Conservation (phyloP, 2,113 vertebrate genomes). For the Phrynosoma platyrhinos region DNA sequence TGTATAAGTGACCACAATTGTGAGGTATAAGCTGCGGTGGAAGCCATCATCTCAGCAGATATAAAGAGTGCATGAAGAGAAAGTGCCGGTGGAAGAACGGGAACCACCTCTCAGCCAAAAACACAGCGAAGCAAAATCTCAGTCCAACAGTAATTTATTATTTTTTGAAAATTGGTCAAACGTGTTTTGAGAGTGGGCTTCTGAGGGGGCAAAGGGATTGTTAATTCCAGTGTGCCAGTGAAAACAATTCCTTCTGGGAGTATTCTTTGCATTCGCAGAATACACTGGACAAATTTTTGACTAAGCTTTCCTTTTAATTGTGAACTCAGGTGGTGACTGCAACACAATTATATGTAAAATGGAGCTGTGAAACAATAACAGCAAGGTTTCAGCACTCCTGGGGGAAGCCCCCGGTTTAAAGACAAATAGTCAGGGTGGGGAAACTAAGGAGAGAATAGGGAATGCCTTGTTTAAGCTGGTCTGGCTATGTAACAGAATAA, state of each 20-base stretch:
- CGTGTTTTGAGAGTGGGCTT: not conserved
- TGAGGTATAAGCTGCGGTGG: not conserved
- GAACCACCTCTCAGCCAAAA: not conserved
- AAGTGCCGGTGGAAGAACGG: not conserved
- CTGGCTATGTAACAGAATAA: too few relatives aligned
- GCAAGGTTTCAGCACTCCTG: not conserved
- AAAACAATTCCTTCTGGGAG: conserved; percentile 2
- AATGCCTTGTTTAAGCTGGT: too few relatives aligned
- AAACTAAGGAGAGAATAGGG: not conserved
- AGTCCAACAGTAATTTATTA: not conserved
- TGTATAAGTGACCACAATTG: not conserved
- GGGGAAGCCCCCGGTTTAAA: not conserved
- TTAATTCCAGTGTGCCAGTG: not conserved
- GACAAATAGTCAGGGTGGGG: not conserved
- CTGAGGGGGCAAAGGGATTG: not conserved
- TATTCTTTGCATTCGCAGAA: not conserved
- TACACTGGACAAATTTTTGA: not conserved
- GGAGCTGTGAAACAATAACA: not conserved
- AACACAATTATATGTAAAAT: not conserved
- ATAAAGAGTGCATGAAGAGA: not conserved
- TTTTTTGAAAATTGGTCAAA: not conserved
- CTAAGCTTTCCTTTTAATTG: not conserved
- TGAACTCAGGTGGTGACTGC: not conserved
- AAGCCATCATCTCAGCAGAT: not conserved
- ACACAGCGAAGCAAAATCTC: not conserved